Conservation (phyloP, 2,797 vertebrate genomes). For the Taenioides sp. region DNA sequence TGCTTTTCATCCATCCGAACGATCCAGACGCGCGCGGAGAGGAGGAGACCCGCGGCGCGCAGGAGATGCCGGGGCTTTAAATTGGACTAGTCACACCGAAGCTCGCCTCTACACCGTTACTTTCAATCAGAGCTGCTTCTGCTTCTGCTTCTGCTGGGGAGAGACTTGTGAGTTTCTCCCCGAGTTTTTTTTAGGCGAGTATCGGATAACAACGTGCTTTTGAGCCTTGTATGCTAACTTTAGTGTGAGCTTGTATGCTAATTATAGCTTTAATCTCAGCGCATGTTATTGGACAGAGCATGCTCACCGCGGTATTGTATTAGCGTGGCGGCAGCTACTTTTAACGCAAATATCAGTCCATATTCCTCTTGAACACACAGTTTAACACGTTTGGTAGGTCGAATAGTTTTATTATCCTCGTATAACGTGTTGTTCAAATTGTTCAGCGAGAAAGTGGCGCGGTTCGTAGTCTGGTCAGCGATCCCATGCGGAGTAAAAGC, state of each 20-base stretch:
- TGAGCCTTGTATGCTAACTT: background rate
- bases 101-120: background rate
- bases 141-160: constrained; percentile 1
- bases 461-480: background rate
- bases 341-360: background rate
- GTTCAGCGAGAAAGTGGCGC: background rate
- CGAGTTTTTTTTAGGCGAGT: constrained; percentile 47
- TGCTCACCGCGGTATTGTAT: too few species aligned
- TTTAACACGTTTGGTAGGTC: background rate
- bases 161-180: constrained; percentile 11
- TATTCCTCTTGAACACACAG: background rate
- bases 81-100: constrained; percentile 25
- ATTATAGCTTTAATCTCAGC: constrained; percentile 24
- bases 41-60: background rate
- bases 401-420: background rate
- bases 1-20: constrained; percentile 8
- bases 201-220: background rate
- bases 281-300: background rate
- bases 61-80: constrained; percentile 38
- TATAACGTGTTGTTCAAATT: background rate
- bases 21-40: background rate
- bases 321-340: too few species aligned
- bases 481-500: constrained; percentile 3
- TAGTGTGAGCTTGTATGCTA: background rate
- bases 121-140: constrained; percentile 1